Percentiles rank a stretch among this genome's conserved stretches.
These are phyloP conservation scores for Heliangelus exortis DNA, from an alignment of 2,797 vertebrate species.

Conservation along the genomic window DNA sequence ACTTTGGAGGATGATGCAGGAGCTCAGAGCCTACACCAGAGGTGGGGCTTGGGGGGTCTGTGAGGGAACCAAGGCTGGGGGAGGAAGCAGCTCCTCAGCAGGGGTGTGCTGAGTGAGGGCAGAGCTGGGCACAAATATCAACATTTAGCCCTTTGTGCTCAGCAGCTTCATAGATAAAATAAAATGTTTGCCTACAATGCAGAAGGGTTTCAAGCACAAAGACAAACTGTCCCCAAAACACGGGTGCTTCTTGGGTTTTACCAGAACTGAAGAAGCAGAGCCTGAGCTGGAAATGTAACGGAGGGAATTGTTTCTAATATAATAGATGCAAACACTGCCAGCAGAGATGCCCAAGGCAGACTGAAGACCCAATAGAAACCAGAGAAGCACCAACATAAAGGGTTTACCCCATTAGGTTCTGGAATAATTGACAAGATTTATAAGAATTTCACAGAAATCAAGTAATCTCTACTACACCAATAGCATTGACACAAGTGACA, in stretches of 20 bases:
- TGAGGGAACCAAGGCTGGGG: neutral
- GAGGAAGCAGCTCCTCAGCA: neutral
- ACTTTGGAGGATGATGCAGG: neutral
- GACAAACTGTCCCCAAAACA: neutral
- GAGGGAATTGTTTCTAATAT: neutral
- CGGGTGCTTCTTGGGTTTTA: neutral
- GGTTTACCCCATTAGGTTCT: neutral
- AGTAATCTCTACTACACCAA: neutral
- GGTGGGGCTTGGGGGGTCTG: fast-evolving
- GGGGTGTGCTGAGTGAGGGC: fast-evolving
- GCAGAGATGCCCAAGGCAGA: neutral
- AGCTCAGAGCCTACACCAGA: neutral
- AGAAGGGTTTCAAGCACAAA: neutral
- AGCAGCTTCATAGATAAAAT: neutral
- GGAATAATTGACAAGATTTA: neutral
- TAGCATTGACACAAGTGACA: neutral
- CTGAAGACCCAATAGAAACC: neutral
- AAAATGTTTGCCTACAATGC: neutral
- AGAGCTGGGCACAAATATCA: fast-evolving
- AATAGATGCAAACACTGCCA: neutral
- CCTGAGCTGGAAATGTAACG: neutral
- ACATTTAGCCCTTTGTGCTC: neutral
- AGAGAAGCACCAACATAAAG: neutral
- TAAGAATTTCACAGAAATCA: neutral
- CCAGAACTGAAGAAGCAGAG: neutral